Evolutionary conservation across 2,888 invertebrate genomes (phyloP).

Genomic region (Ligdia adustata): DNA sequence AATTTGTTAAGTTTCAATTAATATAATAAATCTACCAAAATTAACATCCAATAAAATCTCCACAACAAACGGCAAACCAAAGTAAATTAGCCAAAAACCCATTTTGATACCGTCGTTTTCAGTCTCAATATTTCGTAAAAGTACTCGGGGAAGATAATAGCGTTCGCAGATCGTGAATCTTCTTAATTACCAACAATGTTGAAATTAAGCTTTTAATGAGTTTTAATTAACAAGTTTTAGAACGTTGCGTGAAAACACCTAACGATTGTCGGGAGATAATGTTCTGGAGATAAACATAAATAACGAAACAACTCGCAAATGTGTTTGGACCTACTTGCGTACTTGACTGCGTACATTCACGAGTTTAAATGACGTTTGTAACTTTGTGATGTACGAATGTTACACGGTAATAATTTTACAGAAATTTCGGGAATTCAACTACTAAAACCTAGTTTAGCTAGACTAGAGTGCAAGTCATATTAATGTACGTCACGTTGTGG

Average conservation of each 20-base stretch:
- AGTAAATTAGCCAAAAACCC: constrained; percentile 37
- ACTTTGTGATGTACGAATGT: constrained; percentile 16
- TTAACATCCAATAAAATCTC: constrained; percentile 1
- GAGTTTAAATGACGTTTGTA: constrained; percentile 20
- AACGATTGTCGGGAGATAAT: constrained; percentile 50
- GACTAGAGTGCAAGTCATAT: too few species aligned
- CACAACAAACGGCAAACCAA: constrained; percentile 6
- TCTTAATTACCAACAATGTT: constrained; percentile 80
- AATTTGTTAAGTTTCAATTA: too few species aligned
- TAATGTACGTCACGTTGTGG: too few species aligned
- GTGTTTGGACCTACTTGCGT: constrained; percentile 15
- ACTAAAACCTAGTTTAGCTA: too few species aligned
- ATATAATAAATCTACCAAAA: too few species aligned
- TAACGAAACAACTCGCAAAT: constrained; percentile 25
- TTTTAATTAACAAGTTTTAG: constrained; percentile 79
- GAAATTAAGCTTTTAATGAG: constrained; percentile 79
- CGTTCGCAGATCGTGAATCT: constrained; percentile 77
- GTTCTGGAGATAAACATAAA: constrained; percentile 34
- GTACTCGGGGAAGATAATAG: constrained; percentile 69
- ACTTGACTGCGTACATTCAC: constrained; percentile 7
- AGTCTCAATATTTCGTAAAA: constrained; percentile 70
- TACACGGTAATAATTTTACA: too few species aligned
- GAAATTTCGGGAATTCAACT: too few species aligned
- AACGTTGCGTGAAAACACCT: constrained; percentile 65
- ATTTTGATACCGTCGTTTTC: constrained; percentile 62